Percentiles rank a stretch among this genome's conserved stretches.
These are phyloP conservation scores for Columbina picui DNA, from an alignment of 2,113 vertebrate species.

Conservation along the genomic window DNA sequence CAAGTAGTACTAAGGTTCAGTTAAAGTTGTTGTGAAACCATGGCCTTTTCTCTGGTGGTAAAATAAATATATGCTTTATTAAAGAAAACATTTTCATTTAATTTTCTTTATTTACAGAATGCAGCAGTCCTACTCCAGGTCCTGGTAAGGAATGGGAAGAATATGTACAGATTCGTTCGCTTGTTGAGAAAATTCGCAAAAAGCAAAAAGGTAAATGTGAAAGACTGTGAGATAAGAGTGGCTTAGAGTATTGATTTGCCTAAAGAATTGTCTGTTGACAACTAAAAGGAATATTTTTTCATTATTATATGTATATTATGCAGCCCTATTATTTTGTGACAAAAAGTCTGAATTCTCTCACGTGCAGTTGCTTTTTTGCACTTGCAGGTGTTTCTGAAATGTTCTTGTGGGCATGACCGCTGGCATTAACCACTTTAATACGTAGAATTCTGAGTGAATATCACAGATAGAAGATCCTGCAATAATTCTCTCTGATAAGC, in stretches of 20 bases:
- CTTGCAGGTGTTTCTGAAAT: background rate
- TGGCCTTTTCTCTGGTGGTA: background rate
- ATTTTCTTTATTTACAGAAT: constrained; percentile 78
- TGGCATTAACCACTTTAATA: background rate
- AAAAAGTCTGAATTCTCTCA: background rate
- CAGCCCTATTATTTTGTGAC: background rate
- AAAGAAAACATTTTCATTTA: background rate
- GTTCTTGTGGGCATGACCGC: background rate
- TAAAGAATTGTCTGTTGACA: background rate
- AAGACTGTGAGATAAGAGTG: background rate
- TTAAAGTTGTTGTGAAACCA: background rate
- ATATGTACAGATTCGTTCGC: constrained; percentile 89
- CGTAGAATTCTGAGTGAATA: background rate
- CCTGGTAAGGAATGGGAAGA: constrained; percentile 97
- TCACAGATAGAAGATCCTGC: background rate
- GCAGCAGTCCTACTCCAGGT: constrained; percentile 88
- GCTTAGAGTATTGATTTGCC: background rate
- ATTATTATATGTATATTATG: background rate
- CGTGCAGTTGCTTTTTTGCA: background rate
- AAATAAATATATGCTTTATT: background rate
- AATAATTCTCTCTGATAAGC: background rate
- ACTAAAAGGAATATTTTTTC: background rate
- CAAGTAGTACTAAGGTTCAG: background rate
- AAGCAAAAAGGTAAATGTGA: constrained; percentile 91
- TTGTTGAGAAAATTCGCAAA: constrained; percentile 97